Conservation (phyloP, 2,113 vertebrate genomes). For the Mandrillus leucophaeus region DNA sequence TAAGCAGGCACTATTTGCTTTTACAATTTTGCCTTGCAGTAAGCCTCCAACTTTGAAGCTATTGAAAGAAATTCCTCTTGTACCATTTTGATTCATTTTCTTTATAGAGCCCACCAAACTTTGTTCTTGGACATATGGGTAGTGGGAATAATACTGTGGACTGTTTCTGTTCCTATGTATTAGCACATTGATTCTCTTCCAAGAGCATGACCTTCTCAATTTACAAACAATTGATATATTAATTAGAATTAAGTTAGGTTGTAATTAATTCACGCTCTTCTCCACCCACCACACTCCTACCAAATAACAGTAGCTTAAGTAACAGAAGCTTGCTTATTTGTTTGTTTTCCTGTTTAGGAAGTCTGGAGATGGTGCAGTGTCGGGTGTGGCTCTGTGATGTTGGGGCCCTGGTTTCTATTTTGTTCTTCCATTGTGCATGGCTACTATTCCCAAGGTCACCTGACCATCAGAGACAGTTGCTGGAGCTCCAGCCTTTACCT, state of each 20-base stretch:
- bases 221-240: background rate
- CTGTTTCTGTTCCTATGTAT: background rate
- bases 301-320: background rate
- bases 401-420: background rate
- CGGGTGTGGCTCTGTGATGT: background rate
- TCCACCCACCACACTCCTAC: background rate
- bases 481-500: background rate
- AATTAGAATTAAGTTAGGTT: background rate
- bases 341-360: background rate
- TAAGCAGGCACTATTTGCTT: background rate
- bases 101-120: background rate
- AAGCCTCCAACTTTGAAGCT: background rate
- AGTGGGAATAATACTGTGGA: background rate
- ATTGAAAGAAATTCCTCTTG: background rate
- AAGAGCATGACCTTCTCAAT: background rate
- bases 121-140: background rate
- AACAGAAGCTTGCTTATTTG: background rate
- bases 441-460: background rate
- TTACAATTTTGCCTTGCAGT: constrained; percentile 2
- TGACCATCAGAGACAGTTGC: background rate
- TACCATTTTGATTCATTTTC: background rate
- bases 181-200: background rate
- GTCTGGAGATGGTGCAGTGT: background rate
- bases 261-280: background rate
- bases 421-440: background rate